Conservation (phyloP, 2,888 invertebrate genomes). For the Vesta saturnalis region DNA sequence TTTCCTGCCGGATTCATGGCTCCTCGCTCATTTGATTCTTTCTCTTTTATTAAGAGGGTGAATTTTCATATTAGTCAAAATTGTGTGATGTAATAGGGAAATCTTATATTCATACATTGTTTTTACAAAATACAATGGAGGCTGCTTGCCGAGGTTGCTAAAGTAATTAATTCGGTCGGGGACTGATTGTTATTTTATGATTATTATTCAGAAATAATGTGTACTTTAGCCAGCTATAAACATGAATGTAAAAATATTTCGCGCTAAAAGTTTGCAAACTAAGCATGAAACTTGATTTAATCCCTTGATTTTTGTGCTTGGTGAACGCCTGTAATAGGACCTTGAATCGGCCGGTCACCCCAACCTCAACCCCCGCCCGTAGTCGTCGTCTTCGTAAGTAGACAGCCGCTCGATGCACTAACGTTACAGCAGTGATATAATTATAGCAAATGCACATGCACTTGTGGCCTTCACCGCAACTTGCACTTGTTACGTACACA, state of each 20-base stretch:
- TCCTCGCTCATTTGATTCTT: neutral
- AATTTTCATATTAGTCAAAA: neutral
- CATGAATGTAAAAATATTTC: neutral
- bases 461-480: conserved; percentile 49
- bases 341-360: conserved; percentile 55
- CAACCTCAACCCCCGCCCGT: conserved; percentile 38
- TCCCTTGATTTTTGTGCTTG: conserved; percentile 27
- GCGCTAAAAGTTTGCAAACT: conserved; percentile 12
- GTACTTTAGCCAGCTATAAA: neutral
- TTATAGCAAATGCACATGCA: conserved; percentile 52
- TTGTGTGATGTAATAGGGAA: neutral
- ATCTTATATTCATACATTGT: neutral
- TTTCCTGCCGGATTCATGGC: conserved; percentile 36
- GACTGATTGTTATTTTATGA: neutral
- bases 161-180: neutral
- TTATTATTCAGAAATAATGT: neutral
- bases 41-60: neutral
- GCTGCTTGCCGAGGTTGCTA: neutral
- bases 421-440: conserved; percentile 57
- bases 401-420: conserved; percentile 41
- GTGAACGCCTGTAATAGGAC: conserved; percentile 47
- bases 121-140: neutral
- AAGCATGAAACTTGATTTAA: conserved; percentile 22
- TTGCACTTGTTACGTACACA: conserved; percentile 50
- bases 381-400: conserved; percentile 32